These are phyloP conservation scores for Ploceus nigricollis DNA, from an alignment of 2,113 vertebrate genomes.

Conservation along the genomic window DNA sequence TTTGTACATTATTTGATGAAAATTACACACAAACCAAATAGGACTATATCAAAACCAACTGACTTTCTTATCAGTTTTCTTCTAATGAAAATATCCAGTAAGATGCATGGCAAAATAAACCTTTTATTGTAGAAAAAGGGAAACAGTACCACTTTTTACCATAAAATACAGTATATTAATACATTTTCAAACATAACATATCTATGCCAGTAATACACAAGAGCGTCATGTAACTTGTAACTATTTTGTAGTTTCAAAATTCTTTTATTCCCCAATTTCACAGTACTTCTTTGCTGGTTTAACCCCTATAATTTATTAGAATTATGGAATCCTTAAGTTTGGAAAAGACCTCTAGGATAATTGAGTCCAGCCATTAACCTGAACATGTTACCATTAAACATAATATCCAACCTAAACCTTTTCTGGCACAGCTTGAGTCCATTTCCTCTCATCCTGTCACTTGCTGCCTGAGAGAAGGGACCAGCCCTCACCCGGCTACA, in stretches of 20 bases:
- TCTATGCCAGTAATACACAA: background rate
- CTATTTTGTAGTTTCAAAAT: background rate
- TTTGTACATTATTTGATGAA: background rate
- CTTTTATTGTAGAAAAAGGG: background rate
- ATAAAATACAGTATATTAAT: background rate
- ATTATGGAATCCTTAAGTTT: background rate
- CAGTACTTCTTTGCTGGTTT: background rate
- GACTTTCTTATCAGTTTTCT: background rate
- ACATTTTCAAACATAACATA: background rate
- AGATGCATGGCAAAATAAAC: background rate
- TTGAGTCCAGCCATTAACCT: background rate
- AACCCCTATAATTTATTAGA: background rate
- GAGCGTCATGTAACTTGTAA: background rate
- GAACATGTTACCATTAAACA: background rate
- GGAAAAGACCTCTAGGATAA: background rate
- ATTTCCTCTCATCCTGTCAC: background rate
- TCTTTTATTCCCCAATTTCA: background rate
- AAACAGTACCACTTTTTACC: background rate
- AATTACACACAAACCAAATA: background rate
- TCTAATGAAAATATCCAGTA: background rate
- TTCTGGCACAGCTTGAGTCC: background rate
- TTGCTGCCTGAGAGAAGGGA: background rate
- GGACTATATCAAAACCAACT: background rate
- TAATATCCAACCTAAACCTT: background rate
- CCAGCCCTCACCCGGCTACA: background rate